Evolutionary conservation across 1,140 invertebrate species (phyloP), one percentile per base, ranked within the genome.

Genomic region (Platyura marginata): DNA sequence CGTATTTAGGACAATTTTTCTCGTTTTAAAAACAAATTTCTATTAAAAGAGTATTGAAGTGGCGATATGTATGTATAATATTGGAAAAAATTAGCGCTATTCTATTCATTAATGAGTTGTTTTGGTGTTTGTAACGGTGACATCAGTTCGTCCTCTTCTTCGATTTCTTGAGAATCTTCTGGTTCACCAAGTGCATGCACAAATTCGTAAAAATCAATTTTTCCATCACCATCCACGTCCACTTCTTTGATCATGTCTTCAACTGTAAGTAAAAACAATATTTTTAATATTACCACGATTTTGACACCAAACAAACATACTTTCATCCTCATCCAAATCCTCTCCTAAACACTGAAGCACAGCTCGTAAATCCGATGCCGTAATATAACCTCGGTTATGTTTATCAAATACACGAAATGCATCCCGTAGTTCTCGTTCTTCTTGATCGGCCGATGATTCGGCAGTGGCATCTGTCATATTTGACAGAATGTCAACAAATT

Each of bases 211-310:
- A 89, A 90, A 63, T 90, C 83, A 48, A 90, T 89, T 48, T 83
- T 69, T 6, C 85, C 85, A 57, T 89, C 85, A 3, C 85, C 84
- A 56, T 90, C 83, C 11, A 87, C 82, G 58, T 90, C 85, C 4
- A 89, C 85, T 67, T 89, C 85, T 59, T 86, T 84, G 51, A 89
- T 90, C 85, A 90, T 90, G 53, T 88, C 84, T 62, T 90, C 84
- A 59, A 90, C 84, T 87, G 66, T 34, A 78, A 72, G 48, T n/a
- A n/a, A n/a, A n/a, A n/a, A n/a, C n/a, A n/a, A n/a, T n/a, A n/a
- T n/a, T n/a, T n/a, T n/a, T n/a, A n/a, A n/a, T n/a, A n/a, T n/a
- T n/a, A n/a, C n/a, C n/a, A n/a, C n/a, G n/a, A n/a, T n/a, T n/a
- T n/a, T n/a, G n/a, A n/a, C n/a, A 42, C 15, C 2, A 36, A 19